Evolutionary conservation across 2,888 invertebrate genomes (phyloP), one percentile per base, ranked within the genome.

Genomic region (Dioctria linearis): DNA sequence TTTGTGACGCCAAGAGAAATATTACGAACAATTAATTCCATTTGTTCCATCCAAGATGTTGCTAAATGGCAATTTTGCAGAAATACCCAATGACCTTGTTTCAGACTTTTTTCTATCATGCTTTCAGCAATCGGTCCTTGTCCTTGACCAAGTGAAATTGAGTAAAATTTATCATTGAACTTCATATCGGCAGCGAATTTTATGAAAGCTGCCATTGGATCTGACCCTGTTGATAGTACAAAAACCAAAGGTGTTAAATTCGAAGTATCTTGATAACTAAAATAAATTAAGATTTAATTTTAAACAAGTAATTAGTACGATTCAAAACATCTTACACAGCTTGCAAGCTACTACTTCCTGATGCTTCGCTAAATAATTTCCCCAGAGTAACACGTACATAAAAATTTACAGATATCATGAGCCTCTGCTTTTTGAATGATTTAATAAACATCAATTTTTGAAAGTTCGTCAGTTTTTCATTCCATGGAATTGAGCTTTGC

Each of bases 41-140:
- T 91, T 2, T 91, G 90, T 37, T 94, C 90, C 96, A 98, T 96
- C 97, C 98, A 98, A 0, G 96, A 96, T 0, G 96, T 95, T 25
- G 75, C 97, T 85, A 98, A 90, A 87, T 98, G 98, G 85, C 97
- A 97, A 87, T 98, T 98, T 92, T 96, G 96, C 83, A 97, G 90
- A 87, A 97, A 95, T 5, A 98, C 92, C 98, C 98, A 98, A 83
- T 95, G 93, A 0, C 98, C 98, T 78, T 91, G 90, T 2, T 90
- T 90, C 84, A 92, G 90, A 2, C 95, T 97, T 78, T 90, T 89
- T 39, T 90, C 91, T 59, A 98, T 94, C 90, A 97, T 90, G 85
- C 92, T 93, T 86, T 96, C 95, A 1, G 98, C 98, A 4, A 95
- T 92, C 0, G 95, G 94, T 0, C 97, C 97, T 90, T 98, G 98